Base-by-base conservation (phyloP, 2,888 invertebrate species). In the Tortrix viridana region DNA sequence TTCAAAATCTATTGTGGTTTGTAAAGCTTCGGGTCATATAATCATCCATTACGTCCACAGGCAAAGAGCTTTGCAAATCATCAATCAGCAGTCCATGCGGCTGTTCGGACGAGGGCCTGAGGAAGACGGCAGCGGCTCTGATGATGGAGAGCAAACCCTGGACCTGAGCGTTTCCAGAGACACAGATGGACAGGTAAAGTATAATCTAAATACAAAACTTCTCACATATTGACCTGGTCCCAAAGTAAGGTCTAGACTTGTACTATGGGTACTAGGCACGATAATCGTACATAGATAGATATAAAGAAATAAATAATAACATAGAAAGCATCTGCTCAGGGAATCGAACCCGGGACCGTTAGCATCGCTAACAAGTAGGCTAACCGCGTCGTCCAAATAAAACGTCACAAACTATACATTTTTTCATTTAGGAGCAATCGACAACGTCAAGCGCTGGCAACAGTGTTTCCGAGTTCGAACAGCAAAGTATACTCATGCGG, bases 391-490 rank as follows among this genome's bases (percentile, higher is more conserved):
- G 23, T 23, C 5, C 2, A 26, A 23, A 5, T 23, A 23, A n/a
- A n/a, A n/a, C n/a, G n/a, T n/a, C n/a, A n/a, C n/a, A n/a, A n/a
- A n/a, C 6, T 26, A 26, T 26, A 26, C 6, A 26, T 47, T 53
- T 65, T 59, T 50, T 14, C 3, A 12, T 38, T 14, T 32, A 92
- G 92, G 92, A 92, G 77, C 86, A 90, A 70, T 92, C 92, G 22
- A 89, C 92, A 48, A 91, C 92, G 22, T 92, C 92, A 41, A 92
- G 92, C 65, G 85, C 92, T 47, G 92, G 91, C 37, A 92, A 92
- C 80, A 92, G 92, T 65, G 90, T 92, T 0, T 89, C 91, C 14
- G 92, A 92, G 67, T 92, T 89, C 61, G 92, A 92, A 61, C 92
- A 92, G 69, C 92, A 92, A 65, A 90, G 83, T 65, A 73, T 91